These are phyloP conservation scores for Xenopus laevis DNA, from an alignment of 2,113 vertebrate species.

Conservation along the genomic window DNA sequence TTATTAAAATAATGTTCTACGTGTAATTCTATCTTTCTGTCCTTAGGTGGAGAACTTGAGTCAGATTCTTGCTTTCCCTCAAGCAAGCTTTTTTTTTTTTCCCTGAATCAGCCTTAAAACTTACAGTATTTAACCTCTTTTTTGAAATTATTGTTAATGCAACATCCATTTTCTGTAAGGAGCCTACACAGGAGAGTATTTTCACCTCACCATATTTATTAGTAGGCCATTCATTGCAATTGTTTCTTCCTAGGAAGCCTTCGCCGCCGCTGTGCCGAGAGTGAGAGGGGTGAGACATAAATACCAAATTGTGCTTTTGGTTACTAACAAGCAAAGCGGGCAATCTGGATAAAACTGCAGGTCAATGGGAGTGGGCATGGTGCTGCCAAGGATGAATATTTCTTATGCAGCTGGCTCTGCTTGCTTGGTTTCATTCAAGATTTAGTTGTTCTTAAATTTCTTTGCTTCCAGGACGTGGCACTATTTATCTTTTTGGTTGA, in stretches of 20 bases:
- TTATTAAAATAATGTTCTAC: constrained; percentile 51
- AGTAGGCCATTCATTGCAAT: constrained; percentile 26
- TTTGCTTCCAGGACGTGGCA: no score
- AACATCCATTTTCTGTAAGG: constrained; percentile 50
- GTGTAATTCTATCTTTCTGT: constrained; percentile 64
- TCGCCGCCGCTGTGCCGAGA: not conserved
- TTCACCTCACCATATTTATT: constrained; percentile 21
- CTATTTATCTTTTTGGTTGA: no score
- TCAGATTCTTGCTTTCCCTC: constrained; percentile 58
- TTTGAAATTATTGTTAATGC: constrained; percentile 50
- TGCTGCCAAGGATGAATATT: constrained; percentile 17
- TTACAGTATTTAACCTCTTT: constrained; percentile 64
- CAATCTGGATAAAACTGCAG: constrained; percentile 9
- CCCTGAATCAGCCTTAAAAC: constrained; percentile 52
- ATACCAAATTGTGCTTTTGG: not conserved
- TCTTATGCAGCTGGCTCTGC: constrained; percentile 4
- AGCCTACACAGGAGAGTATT: constrained; percentile 18
- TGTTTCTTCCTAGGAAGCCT: not conserved
- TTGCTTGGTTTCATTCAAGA: not conserved
- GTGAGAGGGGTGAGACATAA: not conserved
- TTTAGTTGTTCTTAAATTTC: no score
- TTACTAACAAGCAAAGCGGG: constrained; percentile 14
- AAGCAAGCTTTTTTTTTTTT: constrained; percentile 40
- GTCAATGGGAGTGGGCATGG: constrained; percentile 15
- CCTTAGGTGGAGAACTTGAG: constrained; percentile 80